phyloP scores from a whole-genome alignment of 2,113 vertebrate genomes.

The Pyrgilauda ruficollis region DNA sequence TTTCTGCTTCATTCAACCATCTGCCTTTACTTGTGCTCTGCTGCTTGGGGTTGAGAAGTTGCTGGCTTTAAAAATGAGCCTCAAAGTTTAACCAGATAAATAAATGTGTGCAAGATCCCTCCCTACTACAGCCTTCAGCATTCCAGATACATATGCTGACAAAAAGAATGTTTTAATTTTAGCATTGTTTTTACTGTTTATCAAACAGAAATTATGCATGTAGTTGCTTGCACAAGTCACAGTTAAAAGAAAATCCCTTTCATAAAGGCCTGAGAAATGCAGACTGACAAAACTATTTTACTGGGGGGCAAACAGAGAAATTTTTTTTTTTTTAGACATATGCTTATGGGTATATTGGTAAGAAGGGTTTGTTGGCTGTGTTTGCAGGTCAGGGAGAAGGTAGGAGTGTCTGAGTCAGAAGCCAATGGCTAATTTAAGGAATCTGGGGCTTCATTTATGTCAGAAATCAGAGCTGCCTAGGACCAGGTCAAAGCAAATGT shows the following conservation, averaged over 20 bases:
- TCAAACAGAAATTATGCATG: slow-evolving; percentile 28
- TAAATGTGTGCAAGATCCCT: slow-evolving; percentile 46
- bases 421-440: not conserved
- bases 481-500: not conserved
- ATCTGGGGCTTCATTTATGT: not conserved
- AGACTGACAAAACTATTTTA: not conserved
- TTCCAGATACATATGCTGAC: slow-evolving; percentile 35
- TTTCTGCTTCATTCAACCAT: slow-evolving; percentile 48
- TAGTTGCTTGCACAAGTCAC: slow-evolving; percentile 1
- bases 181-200: slow-evolving; percentile 57
- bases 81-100: slow-evolving; percentile 57
- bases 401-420: not conserved
- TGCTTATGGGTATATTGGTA: not conserved
- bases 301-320: not conserved
- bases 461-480: not conserved
- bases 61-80: slow-evolving; percentile 53
- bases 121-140: slow-evolving; percentile 14
- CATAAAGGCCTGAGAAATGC: not conserved
- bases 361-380: not conserved
- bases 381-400: not conserved
- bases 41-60: slow-evolving; percentile 57
- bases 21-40: slow-evolving; percentile 60
- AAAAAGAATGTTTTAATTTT: slow-evolving; percentile 49
- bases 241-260: slow-evolving; percentile 19
- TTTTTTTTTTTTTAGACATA: not conserved